A percentile compares a stretch with the other conserved stretches of the same genome.
Evolutionary conservation across 1,140 invertebrate genomes (phyloP).

Genomic region (Papilio dardanus): DNA sequence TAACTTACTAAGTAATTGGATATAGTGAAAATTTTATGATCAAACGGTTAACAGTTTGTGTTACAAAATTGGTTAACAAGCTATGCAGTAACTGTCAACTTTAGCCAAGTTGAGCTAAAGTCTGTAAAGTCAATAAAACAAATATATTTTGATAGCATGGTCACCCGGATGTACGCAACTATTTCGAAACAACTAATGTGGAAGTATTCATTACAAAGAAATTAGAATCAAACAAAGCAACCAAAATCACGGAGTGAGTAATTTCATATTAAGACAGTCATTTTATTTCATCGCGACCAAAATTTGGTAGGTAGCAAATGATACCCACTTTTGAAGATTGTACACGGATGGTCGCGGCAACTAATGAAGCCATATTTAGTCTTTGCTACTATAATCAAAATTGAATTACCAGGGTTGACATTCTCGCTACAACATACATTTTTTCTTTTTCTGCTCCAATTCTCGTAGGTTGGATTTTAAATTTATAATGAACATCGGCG

Average conservation of each 20-base stretch:
- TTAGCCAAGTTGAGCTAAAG: not conserved
- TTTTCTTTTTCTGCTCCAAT: slow-evolving; percentile 80
- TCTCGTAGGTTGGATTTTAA: slow-evolving; percentile 67
- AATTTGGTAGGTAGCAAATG: slow-evolving; percentile 73
- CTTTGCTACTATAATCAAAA: slow-evolving; percentile 82
- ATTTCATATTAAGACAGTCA: slow-evolving; percentile 72
- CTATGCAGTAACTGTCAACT: not conserved
- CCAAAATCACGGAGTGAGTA: slow-evolving; percentile 65
- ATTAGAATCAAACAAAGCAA: slow-evolving; percentile 49
- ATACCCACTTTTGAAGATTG: slow-evolving; percentile 78
- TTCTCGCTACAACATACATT: slow-evolving; percentile 72
- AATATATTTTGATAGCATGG: too few species aligned
- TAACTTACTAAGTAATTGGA: not conserved
- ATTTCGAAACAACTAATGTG: not conserved
- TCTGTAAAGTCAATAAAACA: too few species aligned
- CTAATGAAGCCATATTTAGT: slow-evolving; percentile 79
- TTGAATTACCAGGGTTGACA: slow-evolving; percentile 80
- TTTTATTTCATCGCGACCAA: slow-evolving; percentile 70
- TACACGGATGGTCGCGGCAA: slow-evolving; percentile 72
- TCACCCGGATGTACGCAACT: not conserved
- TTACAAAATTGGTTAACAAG: not conserved
- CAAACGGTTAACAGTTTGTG: not conserved
- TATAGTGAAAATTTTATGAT: not conserved
- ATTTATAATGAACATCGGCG: slow-evolving; percentile 68
- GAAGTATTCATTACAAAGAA: slow-evolving; percentile 26